Conservation (phyloP, 1,140 invertebrate species). For the Drosophila malerkotliana region DNA sequence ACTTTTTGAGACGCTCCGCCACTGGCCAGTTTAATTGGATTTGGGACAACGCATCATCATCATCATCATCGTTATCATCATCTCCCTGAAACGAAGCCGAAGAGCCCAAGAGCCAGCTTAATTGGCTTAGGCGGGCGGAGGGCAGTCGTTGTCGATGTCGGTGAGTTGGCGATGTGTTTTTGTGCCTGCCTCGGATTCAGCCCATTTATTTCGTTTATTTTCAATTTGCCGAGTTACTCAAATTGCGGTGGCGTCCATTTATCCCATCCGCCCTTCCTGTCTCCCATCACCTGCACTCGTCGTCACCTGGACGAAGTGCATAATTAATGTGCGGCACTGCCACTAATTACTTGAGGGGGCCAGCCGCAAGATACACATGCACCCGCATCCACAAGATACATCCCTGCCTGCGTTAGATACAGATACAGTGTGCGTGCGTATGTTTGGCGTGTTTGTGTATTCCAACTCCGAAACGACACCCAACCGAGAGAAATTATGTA, state of each 20-base stretch:
- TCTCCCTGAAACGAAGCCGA: constrained; percentile 3
- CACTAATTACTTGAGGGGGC: constrained; percentile 20
- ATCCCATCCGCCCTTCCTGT: constrained; percentile 22
- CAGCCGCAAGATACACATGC: constrained; percentile 15
- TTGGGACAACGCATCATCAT: constrained; percentile 25
- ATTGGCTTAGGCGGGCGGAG: constrained; percentile 40
- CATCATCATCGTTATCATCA: neutral
- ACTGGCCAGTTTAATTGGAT: constrained; percentile 26
- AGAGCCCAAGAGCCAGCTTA: constrained; percentile 20
- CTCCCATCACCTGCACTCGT: constrained; percentile 2
- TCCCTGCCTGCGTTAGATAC: constrained; percentile 45
- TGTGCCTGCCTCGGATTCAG: neutral
- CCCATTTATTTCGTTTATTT: constrained; percentile 43
- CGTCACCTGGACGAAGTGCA: constrained; percentile 26
- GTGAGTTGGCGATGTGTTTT: constrained; percentile 23
- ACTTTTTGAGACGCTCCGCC: constrained; percentile 2
- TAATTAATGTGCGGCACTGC: constrained; percentile 43
- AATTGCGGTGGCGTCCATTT: constrained; percentile 30
- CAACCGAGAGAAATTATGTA: constrained; percentile 31
- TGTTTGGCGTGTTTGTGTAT: constrained; percentile 3
- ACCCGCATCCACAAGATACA: constrained; percentile 20
- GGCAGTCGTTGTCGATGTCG: constrained; percentile 28
- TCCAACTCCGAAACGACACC: constrained; percentile 21
- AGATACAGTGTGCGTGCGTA: constrained; percentile 4
- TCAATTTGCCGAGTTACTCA: constrained; percentile 44